phyloP scores from a whole-genome alignment of 2,888 invertebrate genomes.

The Seira sanloemensis region DNA sequence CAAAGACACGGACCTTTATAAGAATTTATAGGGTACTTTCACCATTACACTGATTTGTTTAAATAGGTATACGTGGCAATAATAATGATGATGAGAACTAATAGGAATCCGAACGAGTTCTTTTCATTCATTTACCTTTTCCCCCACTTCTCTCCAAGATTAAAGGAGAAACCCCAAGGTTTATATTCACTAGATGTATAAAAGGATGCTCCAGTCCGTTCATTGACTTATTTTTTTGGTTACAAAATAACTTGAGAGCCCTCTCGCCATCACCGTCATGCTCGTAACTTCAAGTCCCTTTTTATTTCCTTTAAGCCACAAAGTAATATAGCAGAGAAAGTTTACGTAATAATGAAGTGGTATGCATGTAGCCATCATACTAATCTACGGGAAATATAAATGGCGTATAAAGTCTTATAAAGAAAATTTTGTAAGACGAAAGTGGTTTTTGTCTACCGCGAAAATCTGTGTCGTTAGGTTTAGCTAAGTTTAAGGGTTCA shows the following conservation, averaged over 20 bases:
- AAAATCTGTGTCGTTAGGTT: conserved; percentile 18
- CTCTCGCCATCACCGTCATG: neutral
- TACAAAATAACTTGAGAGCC: neutral
- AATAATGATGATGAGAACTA: conserved; percentile 30
- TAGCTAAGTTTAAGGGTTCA: conserved; percentile 50
- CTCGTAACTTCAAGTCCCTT: neutral
- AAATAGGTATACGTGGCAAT: neutral
- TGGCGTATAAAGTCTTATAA: neutral
- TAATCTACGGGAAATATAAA: neutral
- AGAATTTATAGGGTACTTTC: neutral
- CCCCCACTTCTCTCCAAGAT: too few species aligned
- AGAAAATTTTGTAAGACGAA: conserved; percentile 7
- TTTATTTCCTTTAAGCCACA: conserved; percentile 1
- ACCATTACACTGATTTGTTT: conserved; percentile 21
- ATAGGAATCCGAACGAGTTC: conserved; percentile 11
- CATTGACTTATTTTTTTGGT: conserved; percentile 42
- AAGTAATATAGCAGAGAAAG: conserved; percentile 8
- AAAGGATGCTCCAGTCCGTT: neutral
- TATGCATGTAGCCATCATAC: neutral
- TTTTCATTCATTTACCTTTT: neutral
- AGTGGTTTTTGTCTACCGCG: conserved; percentile 7
- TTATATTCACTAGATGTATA: neutral
- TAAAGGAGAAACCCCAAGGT: neutral
- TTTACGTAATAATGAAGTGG: neutral
- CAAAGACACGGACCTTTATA: too few species aligned